phyloP scores from a whole-genome alignment of 2,888 invertebrate genomes.

The Notocelia uddmanniana region DNA sequence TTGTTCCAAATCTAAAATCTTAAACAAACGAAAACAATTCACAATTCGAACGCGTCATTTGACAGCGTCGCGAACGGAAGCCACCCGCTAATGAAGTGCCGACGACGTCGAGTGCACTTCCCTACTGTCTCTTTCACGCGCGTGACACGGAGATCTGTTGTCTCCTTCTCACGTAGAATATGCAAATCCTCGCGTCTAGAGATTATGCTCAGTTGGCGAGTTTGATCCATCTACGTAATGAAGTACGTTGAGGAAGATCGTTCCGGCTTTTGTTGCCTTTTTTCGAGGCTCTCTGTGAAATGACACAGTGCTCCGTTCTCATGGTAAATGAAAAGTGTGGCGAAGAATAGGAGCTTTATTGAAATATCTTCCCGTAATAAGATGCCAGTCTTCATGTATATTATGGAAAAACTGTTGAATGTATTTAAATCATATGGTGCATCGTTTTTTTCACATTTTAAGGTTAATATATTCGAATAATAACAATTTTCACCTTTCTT shows the following conservation, averaged over 20 bases:
- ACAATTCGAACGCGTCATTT: slow-evolving; percentile 57
- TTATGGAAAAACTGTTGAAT: slow-evolving; percentile 1
- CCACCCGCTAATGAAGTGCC: slow-evolving; percentile 70
- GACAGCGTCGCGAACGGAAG: slow-evolving; percentile 61
- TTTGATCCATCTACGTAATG: slow-evolving; percentile 70
- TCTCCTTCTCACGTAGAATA: slow-evolving; percentile 57
- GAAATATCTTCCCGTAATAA: slow-evolving; percentile 19
- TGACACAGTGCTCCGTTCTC: slow-evolving; percentile 44
- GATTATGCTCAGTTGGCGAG: slow-evolving; percentile 60
- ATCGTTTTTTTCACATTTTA: background rate
- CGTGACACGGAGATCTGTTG: slow-evolving; percentile 23
- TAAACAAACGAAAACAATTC: slow-evolving; percentile 48
- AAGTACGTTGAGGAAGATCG: slow-evolving; percentile 61
- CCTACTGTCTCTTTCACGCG: slow-evolving; percentile 48
- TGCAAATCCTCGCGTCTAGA: slow-evolving; percentile 56
- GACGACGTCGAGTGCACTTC: slow-evolving; percentile 62
- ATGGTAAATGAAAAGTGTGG: slow-evolving; percentile 43
- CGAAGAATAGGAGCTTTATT: slow-evolving; percentile 37
- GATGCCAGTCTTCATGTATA: slow-evolving; percentile 26
- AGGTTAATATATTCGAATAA: too few species aligned
- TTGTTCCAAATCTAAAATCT: slow-evolving; percentile 40
- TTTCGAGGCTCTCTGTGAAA: slow-evolving; percentile 45
- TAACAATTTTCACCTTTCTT: too few species aligned
- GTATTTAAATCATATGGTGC: background rate
- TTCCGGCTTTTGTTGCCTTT: slow-evolving; percentile 54